Evolutionary conservation across 2,113 vertebrate species (phyloP).

Genomic region (Pteruthius melanotis): DNA sequence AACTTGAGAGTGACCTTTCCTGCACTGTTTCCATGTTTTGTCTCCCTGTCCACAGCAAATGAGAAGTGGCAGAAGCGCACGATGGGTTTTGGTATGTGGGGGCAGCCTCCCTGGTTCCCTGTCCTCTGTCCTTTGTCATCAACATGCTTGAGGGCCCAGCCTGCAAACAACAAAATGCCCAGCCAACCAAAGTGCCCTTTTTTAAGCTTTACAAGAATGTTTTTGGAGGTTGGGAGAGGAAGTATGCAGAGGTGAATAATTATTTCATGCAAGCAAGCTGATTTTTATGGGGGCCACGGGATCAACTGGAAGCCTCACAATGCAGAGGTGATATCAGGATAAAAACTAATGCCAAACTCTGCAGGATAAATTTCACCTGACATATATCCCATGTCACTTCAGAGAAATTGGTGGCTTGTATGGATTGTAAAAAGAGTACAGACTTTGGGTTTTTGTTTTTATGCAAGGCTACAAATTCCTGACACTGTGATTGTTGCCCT

Average conservation of each 20-base stretch:
- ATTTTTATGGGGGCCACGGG: background rate
- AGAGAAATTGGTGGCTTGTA: background rate
- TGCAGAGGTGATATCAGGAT: background rate
- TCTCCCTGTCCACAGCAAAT: background rate
- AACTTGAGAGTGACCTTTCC: background rate
- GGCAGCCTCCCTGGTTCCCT: background rate
- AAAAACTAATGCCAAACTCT: background rate
- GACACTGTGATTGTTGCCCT: background rate
- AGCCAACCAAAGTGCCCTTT: background rate
- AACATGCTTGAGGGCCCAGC: background rate
- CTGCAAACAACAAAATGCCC: background rate
- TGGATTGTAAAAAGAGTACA: background rate
- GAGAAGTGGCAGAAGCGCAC: background rate
- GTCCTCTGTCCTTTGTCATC: background rate
- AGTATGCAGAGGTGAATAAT: background rate
- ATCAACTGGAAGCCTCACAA: background rate
- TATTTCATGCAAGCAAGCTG: background rate
- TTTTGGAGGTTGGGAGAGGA: background rate
- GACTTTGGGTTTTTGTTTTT: constrained; percentile 17
- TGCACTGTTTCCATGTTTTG: background rate
- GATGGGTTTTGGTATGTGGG: background rate
- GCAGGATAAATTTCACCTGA: background rate
- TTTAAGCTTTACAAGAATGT: background rate
- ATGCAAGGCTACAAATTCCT: constrained; percentile 7
- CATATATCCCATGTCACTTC: background rate